Evolutionary conservation across 2,888 invertebrate species (phyloP), one percentile per base, ranked within the genome.

Genomic region (Drosophila infuscata): DNA sequence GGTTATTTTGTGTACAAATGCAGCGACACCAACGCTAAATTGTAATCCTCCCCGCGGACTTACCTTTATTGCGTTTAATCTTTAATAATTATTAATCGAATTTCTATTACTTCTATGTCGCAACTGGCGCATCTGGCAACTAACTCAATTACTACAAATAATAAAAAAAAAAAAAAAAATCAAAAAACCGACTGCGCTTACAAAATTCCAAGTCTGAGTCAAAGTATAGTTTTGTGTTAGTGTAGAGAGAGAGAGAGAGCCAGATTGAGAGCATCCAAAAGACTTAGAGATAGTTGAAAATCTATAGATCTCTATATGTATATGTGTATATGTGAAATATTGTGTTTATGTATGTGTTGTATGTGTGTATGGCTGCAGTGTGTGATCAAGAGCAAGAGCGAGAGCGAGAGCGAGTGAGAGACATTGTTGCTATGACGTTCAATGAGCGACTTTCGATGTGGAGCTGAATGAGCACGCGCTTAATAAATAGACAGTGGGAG

Each of bases 151-250:
- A 30, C n/a, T 53, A 48, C 20, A 32, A 51, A n/a, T 54, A 20
- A 17, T 12, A 66, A 63, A 53, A 49, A 61, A 17, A 54, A 76
- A 62, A 49, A 11, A 58, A 29, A 32, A 32, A n/a, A n/a, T n/a
- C n/a, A n/a, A n/a, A 41, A n/a, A 20, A 7, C 7, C 32, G 61
- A 61, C 81, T 86, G 70, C 57, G 63, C 82, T 86, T 68, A 74
- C 80, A 71, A 86, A 75, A 70, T 80, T 83, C 61, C 82, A 86
- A 81, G 77, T 79, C 81, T 74, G 78, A 86, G 78, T 88, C 74
- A 63, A 70, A 82, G 86, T 75, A 58, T 84, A 58, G 60, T 46
- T 63, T 81, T 68, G 71, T 72, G 76, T 90, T 90, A 89, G 90
- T 86, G 76, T 87, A 25, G 20, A 25, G 20, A 25, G 25, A 25